phyloP scores from a whole-genome alignment of 2,797 vertebrate species.

The Cryptoblepharus egeriae region DNA sequence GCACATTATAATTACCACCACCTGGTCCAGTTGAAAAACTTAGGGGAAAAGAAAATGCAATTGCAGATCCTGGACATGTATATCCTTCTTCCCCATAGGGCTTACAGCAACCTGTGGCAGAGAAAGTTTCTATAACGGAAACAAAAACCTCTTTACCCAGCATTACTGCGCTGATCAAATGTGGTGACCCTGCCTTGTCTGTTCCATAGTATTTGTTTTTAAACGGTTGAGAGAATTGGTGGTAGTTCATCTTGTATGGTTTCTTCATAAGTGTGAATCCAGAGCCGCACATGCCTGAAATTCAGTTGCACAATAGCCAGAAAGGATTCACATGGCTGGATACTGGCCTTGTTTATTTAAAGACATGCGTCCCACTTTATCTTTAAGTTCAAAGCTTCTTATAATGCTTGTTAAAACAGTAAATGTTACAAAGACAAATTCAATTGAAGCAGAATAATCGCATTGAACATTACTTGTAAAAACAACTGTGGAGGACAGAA shows the following conservation, averaged over 20 bases:
- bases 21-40: background rate
- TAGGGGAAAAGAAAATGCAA: too few species aligned
- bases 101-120: too few species aligned
- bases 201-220: too few species aligned
- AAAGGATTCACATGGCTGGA: background rate
- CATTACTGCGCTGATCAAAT: too few species aligned
- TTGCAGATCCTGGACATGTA: too few species aligned
- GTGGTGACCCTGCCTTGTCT: too few species aligned
- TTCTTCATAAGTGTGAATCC: background rate
- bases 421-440: background rate
- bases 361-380: background rate
- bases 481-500: background rate
- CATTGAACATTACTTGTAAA: background rate
- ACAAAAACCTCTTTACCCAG: too few species aligned
- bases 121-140: too few species aligned
- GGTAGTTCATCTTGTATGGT: background rate
- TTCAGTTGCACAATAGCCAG: background rate
- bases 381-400: background rate
- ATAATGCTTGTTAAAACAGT: background rate
- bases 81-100: too few species aligned
- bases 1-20: background rate
- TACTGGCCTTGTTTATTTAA: background rate
- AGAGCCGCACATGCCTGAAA: background rate
- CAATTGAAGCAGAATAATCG: background rate
- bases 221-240: too few species aligned